Percentiles rank a stretch among this genome's conserved stretches.
These are phyloP conservation scores for Ametastegia equiseti DNA, from an alignment of 2,888 invertebrate species.

Conservation along the genomic window DNA sequence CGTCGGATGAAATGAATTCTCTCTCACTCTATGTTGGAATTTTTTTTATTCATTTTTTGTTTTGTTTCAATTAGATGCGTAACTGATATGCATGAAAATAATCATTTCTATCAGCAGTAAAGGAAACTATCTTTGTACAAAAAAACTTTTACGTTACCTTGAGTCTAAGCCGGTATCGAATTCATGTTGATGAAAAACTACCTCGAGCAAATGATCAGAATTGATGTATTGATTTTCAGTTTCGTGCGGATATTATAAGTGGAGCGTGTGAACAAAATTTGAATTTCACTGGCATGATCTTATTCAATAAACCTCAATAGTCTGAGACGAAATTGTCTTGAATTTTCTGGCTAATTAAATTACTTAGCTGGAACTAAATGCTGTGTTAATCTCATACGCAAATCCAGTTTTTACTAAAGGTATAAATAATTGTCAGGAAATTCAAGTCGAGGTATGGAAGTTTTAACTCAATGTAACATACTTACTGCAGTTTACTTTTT, in stretches of 20 bases:
- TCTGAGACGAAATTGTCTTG: neutral
- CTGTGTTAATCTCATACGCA: neutral
- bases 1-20: neutral
- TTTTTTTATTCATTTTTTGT: neutral
- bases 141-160: neutral
- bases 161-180: neutral
- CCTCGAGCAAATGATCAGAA: neutral
- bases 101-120: neutral
- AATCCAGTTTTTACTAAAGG: neutral
- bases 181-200: neutral
- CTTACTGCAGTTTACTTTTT: constrained; percentile 10
- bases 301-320: neutral
- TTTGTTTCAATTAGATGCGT: neutral
- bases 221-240: neutral
- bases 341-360: neutral
- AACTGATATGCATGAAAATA: constrained; percentile 20
- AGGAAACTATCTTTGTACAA: neutral
- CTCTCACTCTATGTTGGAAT: neutral
- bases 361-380: neutral
- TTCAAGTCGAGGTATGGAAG: neutral
- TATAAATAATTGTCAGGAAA: neutral
- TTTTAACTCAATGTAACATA: neutral
- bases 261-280: neutral
- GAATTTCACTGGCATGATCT: neutral
- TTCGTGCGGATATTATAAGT: neutral